These are phyloP conservation scores for Coelopa pilipes DNA, from an alignment of 2,888 invertebrate species.

Conservation along the genomic window DNA sequence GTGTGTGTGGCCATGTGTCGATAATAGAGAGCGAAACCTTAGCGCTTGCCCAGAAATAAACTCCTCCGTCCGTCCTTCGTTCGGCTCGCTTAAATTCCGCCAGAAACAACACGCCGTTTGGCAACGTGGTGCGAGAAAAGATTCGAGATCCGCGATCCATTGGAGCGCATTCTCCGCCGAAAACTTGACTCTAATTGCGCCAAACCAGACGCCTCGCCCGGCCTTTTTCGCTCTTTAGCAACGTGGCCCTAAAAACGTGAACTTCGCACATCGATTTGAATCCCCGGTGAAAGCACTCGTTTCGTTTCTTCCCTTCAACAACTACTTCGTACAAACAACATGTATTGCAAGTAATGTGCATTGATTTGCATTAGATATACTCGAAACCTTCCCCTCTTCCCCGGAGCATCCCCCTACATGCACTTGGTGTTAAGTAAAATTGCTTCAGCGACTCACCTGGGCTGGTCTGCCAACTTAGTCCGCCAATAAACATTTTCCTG, in stretches of 20 bases:
- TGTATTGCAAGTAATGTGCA: too few relatives aligned
- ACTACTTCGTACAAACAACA: too few relatives aligned
- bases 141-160: background rate
- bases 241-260: slow-evolving; percentile 22
- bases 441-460: slow-evolving; percentile 79
- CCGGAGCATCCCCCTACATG: too few relatives aligned
- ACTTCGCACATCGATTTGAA: slow-evolving; percentile 16
- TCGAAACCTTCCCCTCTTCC: too few relatives aligned
- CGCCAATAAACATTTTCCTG: slow-evolving; percentile 99
- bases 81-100: background rate
- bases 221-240: slow-evolving; percentile 29
- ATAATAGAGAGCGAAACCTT: too few relatives aligned
- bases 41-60: too few relatives aligned
- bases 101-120: slow-evolving; percentile 32
- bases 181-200: slow-evolving; percentile 13
- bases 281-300: too few relatives aligned
- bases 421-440: too few relatives aligned
- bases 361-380: too few relatives aligned
- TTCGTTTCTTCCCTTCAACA: too few relatives aligned
- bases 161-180: background rate
- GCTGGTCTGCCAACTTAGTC: slow-evolving; percentile 99
- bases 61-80: background rate
- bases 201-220: background rate
- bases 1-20: too few relatives aligned
- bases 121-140: slow-evolving; percentile 29